Evolutionary conservation across 1,140 invertebrate species (phyloP).

Genomic region (Cydia splendana): DNA sequence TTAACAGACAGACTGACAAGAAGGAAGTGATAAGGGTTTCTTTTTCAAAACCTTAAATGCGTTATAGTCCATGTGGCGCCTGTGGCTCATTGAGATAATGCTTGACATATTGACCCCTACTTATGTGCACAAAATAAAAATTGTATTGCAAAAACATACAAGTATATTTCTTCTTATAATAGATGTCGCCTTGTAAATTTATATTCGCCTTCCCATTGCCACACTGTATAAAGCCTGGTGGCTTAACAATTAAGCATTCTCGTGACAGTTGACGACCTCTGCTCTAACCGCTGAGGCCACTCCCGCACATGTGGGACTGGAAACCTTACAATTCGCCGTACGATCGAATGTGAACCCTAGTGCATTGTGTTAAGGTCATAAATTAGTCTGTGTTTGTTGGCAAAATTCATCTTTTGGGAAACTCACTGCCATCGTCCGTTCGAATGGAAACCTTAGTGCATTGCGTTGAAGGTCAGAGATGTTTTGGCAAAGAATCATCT

Average conservation of each 20-base stretch:
- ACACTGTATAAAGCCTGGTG: constrained; percentile 1
- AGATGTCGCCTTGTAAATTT: background rate
- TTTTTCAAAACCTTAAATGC: too few relatives aligned
- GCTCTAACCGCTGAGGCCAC: background rate
- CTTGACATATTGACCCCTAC: too few relatives aligned
- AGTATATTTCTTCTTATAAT: background rate
- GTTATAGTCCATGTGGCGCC: too few relatives aligned
- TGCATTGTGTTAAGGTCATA: background rate
- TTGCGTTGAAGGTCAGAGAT: background rate
- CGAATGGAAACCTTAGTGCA: background rate
- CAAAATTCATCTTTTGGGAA: too few relatives aligned
- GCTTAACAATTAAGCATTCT: constrained; percentile 4
- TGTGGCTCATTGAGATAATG: too few relatives aligned
- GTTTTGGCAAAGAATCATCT: too few relatives aligned
- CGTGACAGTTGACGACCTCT: constrained; percentile 11
- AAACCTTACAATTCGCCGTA: background rate
- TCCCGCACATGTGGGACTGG: background rate
- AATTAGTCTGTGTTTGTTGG: too few relatives aligned
- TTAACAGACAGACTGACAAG: too few relatives aligned
- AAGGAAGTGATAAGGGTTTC: too few relatives aligned
- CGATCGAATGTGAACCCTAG: background rate
- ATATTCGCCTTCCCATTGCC: background rate
- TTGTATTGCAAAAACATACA: background rate
- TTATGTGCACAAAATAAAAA: too few relatives aligned
- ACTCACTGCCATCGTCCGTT: background rate